Percentiles rank a stretch among this genome's conserved stretches.
Evolutionary conservation across 2,888 invertebrate species (phyloP).

Genomic region (Nomada flava): DNA sequence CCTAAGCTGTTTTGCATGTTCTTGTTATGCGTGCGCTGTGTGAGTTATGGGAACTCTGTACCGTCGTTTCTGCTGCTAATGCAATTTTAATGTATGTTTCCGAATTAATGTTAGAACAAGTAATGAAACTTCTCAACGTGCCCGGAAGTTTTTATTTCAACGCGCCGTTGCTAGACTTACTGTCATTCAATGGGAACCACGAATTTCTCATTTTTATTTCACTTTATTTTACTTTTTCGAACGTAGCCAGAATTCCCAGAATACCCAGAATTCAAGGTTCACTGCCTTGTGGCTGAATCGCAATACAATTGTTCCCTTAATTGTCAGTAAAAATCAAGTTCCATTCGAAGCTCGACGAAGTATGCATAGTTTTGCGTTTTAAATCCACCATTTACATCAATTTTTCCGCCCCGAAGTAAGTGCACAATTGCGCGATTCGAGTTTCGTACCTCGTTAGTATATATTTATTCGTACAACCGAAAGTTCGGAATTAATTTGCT

Average conservation of each 20-base stretch:
- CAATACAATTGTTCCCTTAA: slow-evolving; percentile 17
- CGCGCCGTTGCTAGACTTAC: slow-evolving; percentile 4
- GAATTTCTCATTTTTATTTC: background rate
- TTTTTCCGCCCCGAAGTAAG: slow-evolving; percentile 14
- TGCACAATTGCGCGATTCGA: background rate
- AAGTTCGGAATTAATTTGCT: slow-evolving; percentile 52
- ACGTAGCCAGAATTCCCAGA: too few relatives aligned
- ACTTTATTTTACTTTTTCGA: too few relatives aligned
- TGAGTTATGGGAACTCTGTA: slow-evolving; percentile 56
- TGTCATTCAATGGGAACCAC: background rate
- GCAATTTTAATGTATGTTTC: slow-evolving; percentile 66
- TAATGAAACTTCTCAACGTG: slow-evolving; percentile 65
- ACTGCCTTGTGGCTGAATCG: background rate
- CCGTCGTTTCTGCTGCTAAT: slow-evolving; percentile 60
- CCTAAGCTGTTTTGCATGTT: slow-evolving; percentile 50
- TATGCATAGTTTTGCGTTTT: slow-evolving; percentile 12
- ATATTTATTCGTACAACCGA: slow-evolving; percentile 18
- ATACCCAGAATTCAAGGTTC: background rate
- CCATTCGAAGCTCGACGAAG: too few relatives aligned
- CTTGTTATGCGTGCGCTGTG: slow-evolving; percentile 51
- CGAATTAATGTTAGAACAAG: slow-evolving; percentile 56
- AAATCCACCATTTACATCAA: slow-evolving; percentile 23
- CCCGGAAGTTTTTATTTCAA: slow-evolving; percentile 44
- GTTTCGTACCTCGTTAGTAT: background rate
- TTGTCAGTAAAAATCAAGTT: background rate